Conservation (phyloP, 1,140 invertebrate genomes). For the Halesus radiatus region DNA sequence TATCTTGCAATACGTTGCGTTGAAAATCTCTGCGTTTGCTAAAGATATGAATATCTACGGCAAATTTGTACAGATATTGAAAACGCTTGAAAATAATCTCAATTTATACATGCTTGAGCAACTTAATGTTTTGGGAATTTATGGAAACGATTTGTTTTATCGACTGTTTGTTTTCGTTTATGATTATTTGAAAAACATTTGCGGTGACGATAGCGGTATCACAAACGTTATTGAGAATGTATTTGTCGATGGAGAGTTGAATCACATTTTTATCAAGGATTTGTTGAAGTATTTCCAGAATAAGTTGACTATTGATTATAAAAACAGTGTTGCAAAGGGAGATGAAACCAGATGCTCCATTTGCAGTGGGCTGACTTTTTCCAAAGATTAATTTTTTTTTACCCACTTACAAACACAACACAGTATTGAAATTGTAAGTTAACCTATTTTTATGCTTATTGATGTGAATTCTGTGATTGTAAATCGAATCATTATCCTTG, state of each 20-base stretch:
- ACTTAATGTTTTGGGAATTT: not conserved
- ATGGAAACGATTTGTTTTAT: slow-evolving; percentile 27
- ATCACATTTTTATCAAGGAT: not conserved
- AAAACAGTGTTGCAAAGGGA: too few species aligned
- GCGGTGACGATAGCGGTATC: slow-evolving; percentile 4
- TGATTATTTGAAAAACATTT: slow-evolving; percentile 14
- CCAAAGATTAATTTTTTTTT: slow-evolving; percentile 14
- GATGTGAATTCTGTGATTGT: not conserved
- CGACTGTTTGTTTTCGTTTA: slow-evolving; percentile 11
- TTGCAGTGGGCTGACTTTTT: slow-evolving; percentile 36
- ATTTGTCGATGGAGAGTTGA: slow-evolving; percentile 9
- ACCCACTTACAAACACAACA: not conserved
- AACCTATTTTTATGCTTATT: not conserved
- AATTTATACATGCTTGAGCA: not conserved
- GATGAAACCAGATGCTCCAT: slow-evolving; percentile 25
- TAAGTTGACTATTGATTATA: slow-evolving; percentile 10
- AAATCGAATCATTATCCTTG: not conserved
- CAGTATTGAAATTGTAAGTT: not conserved
- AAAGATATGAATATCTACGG: not conserved
- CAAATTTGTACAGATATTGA: not conserved
- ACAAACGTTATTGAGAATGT: slow-evolving; percentile 7
- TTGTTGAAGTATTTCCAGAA: slow-evolving; percentile 19
- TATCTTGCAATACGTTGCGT: not conserved
- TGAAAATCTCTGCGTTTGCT: slow-evolving; percentile 1
- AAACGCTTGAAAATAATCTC: not conserved